A percentile compares a stretch with the other conserved stretches of the same genome.
phyloP scores from a whole-genome alignment of 2,888 invertebrate genomes.

The Cataglyphis altisquamis region DNA sequence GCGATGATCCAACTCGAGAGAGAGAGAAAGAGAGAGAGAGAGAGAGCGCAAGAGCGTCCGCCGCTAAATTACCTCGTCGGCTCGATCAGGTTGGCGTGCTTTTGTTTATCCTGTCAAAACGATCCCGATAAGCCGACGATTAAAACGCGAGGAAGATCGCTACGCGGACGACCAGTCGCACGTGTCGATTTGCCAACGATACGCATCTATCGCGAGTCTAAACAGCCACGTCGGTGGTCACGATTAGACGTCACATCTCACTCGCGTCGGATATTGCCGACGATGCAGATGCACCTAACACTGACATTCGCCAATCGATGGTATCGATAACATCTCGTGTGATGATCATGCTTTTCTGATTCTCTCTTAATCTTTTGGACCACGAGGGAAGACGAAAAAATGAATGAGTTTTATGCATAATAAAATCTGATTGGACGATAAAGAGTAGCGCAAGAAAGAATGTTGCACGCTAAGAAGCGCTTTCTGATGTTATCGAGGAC shows the following conservation, averaged over 20 bases:
- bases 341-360: not conserved
- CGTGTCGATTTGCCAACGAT: constrained; percentile 10
- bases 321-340: not conserved
- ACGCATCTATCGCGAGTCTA: constrained; percentile 12
- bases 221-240: constrained; percentile 35
- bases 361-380: not conserved
- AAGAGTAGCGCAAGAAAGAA: not conserved
- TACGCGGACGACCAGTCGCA: constrained; percentile 22
- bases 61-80: constrained; percentile 61
- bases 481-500: constrained; percentile 9
- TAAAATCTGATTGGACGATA: constrained; percentile 20
- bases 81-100: constrained; percentile 28
- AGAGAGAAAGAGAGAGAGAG: not conserved
- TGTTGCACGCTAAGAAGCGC: not conserved
- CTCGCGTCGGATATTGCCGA: not conserved
- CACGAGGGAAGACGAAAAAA: not conserved
- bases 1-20: constrained; percentile 8
- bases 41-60: constrained; percentile 21
- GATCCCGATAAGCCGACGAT: constrained; percentile 42
- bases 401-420: not conserved
- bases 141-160: constrained; percentile 18
- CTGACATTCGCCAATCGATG: constrained; percentile 31
- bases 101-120: constrained; percentile 49
- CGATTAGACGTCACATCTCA: constrained; percentile 31
- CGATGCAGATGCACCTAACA: constrained; percentile 26